Percentiles rank a stretch among this genome's conserved stretches.
Evolutionary conservation across 1,140 invertebrate genomes (phyloP).

Genomic region (Monochamus saltuarius): DNA sequence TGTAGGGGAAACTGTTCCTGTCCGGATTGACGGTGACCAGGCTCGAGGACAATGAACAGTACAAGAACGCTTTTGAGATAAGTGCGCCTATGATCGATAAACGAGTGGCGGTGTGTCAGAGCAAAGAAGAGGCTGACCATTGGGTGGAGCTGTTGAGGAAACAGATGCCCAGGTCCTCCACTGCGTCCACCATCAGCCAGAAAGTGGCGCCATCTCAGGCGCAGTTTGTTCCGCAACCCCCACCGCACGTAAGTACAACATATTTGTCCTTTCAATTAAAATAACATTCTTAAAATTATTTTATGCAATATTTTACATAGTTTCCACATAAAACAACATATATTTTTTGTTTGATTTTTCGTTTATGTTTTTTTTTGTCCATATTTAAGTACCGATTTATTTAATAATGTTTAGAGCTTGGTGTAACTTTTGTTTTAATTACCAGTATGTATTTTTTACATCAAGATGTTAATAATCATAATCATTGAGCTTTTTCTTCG

Average conservation of each 20-base stretch:
- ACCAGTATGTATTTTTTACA: no score
- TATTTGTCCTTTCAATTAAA: no score
- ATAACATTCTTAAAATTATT: no score
- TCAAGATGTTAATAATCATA: no score
- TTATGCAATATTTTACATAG: no score
- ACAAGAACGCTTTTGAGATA: constrained; percentile 91
- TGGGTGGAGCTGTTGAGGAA: constrained; percentile 84
- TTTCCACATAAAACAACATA: not conserved
- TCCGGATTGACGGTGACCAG: constrained; percentile 78
- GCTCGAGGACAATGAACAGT: constrained; percentile 75
- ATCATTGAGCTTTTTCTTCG: no score
- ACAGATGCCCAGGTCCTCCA: constrained; percentile 46
- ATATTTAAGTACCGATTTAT: no score
- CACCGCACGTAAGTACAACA: constrained; percentile 58
- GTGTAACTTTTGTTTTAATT: no score
- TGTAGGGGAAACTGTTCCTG: constrained; percentile 84
- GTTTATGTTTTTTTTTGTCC: no score
- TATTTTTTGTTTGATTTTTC: no score
- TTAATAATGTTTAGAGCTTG: no score
- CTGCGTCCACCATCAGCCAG: constrained; percentile 47
- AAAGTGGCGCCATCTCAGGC: constrained; percentile 49
- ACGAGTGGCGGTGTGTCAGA: constrained; percentile 83
- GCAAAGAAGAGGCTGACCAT: constrained; percentile 77
- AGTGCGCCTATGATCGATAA: constrained; percentile 88
- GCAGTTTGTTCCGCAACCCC: constrained; percentile 52